phyloP scores from a whole-genome alignment of 2,888 invertebrate species.

The Apocheima hispidaria region DNA sequence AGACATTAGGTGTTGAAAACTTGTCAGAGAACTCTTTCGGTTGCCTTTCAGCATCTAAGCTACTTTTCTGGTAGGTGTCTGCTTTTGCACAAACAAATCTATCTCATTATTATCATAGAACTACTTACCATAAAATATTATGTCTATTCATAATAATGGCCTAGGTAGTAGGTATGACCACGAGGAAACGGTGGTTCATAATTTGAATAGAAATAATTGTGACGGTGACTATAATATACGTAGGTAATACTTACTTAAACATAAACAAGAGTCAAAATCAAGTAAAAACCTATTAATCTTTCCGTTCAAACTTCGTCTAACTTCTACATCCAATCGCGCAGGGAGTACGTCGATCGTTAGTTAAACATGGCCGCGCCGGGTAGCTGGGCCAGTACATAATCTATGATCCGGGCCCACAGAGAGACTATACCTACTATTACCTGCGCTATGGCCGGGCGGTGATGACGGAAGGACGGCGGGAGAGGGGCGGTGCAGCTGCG shows the following conservation, averaged over 20 bases:
- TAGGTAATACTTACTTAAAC: too few relatives aligned
- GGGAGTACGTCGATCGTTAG: slow-evolving; percentile 53
- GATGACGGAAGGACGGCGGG: slow-evolving; percentile 69
- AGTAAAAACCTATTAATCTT: slow-evolving; percentile 27
- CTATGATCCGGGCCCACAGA: slow-evolving; percentile 50
- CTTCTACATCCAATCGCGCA: slow-evolving; percentile 52
- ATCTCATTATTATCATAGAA: too few relatives aligned
- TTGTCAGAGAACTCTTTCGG: too few relatives aligned
- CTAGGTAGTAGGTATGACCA: too few relatives aligned
- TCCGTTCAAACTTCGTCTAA: slow-evolving; percentile 20
- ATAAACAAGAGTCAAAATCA: slow-evolving; percentile 18
- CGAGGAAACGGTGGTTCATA: too few relatives aligned
- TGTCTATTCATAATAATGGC: too few relatives aligned
- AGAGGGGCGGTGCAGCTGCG: slow-evolving; percentile 81
- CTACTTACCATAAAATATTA: too few relatives aligned
- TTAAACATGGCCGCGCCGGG: slow-evolving; percentile 42
- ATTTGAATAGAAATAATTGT: not conserved
- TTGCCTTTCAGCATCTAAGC: too few relatives aligned
- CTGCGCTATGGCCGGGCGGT: slow-evolving; percentile 40
- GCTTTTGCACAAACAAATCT: too few relatives aligned
- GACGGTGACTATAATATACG: not conserved
- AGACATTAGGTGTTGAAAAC: too few relatives aligned
- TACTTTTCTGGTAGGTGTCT: too few relatives aligned
- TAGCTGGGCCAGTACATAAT: slow-evolving; percentile 44
- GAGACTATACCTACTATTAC: slow-evolving; percentile 44